These are phyloP conservation scores for Gandaritis pyraliata DNA, from an alignment of 2,888 invertebrate genomes.

Conservation along the genomic window DNA sequence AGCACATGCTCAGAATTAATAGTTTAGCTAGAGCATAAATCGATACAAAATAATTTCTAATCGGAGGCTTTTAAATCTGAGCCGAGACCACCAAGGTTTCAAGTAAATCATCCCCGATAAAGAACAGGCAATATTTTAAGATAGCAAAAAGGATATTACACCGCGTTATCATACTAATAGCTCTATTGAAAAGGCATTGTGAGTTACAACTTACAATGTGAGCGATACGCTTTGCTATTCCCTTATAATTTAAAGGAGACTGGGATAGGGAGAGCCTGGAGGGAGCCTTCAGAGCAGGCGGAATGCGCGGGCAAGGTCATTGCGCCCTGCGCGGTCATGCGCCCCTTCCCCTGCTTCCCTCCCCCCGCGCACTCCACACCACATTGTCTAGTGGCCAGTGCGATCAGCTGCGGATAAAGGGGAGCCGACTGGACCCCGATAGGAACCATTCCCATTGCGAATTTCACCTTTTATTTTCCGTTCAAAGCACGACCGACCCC, in stretches of 20 bases:
- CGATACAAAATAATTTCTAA: background rate
- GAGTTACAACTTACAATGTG: conserved; percentile 52
- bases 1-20: background rate
- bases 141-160: conserved; percentile 31
- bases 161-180: conserved; percentile 41
- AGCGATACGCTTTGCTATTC: conserved; percentile 47
- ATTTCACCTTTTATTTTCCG: conserved; percentile 71
- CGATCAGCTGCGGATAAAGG: conserved; percentile 81
- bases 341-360: conserved; percentile 60
- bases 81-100: conserved; percentile 24
- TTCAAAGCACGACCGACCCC: conserved; percentile 67
- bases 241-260: conserved; percentile 59
- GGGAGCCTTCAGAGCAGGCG: conserved; percentile 73
- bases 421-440: conserved; percentile 73
- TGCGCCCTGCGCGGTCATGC: conserved; percentile 84
- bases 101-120: conserved; percentile 17
- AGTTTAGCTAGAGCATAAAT: background rate
- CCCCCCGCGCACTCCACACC: conserved; percentile 57
- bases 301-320: conserved; percentile 83
- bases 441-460: conserved; percentile 77
- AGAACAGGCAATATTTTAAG: conserved; percentile 29
- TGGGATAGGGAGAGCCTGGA: conserved; percentile 66
- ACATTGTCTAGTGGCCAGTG: conserved; percentile 77
- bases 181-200: conserved; percentile 51
- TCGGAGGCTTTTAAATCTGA: conserved; percentile 15